A percentile compares a stretch with the other conserved stretches of the same genome.
Conservation (phyloP, 2,888 invertebrate species). For the Drosophila emarginata region DNA sequence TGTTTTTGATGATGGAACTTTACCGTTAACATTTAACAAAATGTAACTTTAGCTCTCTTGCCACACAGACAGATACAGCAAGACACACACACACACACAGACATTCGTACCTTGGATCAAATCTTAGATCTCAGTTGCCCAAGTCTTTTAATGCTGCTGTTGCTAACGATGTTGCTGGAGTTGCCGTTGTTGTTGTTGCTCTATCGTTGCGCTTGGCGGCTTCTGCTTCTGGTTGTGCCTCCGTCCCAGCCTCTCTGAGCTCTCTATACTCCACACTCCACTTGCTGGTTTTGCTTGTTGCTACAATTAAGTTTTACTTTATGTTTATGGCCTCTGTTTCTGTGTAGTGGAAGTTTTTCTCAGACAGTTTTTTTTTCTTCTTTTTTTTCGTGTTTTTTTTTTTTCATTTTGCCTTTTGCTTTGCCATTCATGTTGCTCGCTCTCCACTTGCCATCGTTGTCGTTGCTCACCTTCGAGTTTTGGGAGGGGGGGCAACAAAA, state of each 20-base stretch:
- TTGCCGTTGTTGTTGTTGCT: constrained; percentile 30
- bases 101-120: constrained; percentile 15
- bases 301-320: constrained; percentile 74
- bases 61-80: constrained; percentile 12
- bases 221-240: constrained; percentile 56
- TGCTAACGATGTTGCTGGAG: constrained; percentile 33
- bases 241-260: constrained; percentile 18
- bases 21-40: constrained; percentile 36
- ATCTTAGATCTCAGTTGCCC: neutral
- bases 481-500: constrained; percentile 43
- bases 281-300: constrained; percentile 41
- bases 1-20: constrained; percentile 37
- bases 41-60: constrained; percentile 13
- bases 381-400: constrained; percentile 14
- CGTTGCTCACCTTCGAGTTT: constrained; percentile 62
- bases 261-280: constrained; percentile 27
- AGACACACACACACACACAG: constrained; percentile 22
- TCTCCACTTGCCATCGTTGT: constrained; percentile 52
- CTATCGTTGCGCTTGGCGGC: constrained; percentile 69
- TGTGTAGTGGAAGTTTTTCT: constrained; percentile 41
- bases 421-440: constrained; percentile 56
- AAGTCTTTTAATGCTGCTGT: constrained; percentile 11
- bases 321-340: constrained; percentile 56
- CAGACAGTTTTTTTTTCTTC: constrained; percentile 21
- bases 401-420: constrained; percentile 42